Conservation (phyloP, 2,888 invertebrate genomes). For the Drosophila subsilvestris region DNA sequence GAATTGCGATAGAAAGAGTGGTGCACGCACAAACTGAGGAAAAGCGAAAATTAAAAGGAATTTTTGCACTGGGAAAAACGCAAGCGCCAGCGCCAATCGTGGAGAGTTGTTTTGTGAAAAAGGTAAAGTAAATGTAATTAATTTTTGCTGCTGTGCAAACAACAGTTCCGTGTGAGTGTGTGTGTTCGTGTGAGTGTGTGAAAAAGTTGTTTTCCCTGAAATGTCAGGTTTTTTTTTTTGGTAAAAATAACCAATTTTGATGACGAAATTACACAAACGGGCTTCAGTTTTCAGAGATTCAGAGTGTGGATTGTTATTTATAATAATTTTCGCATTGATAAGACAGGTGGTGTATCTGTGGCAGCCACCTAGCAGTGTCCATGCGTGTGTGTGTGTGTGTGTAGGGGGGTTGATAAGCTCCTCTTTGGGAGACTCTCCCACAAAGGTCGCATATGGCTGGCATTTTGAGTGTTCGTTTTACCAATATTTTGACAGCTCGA, state of each 20-base stretch:
- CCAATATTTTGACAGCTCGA: constrained; percentile 26
- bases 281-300: constrained; percentile 21
- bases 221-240: constrained; percentile 41
- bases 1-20: constrained; percentile 21
- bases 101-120: constrained; percentile 64
- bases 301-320: constrained; percentile 54
- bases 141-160: constrained; percentile 5
- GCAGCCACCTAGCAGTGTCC: neutral
- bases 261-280: constrained; percentile 63
- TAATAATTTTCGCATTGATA: constrained; percentile 67
- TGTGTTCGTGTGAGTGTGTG: constrained; percentile 36
- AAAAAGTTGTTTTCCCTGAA: constrained; percentile 76
- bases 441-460: constrained; percentile 65
- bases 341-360: constrained; percentile 28
- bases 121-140: constrained; percentile 63
- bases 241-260: constrained; percentile 62
- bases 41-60: constrained; percentile 54
- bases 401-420: constrained; percentile 52
- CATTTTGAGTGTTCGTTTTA: constrained; percentile 26
- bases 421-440: constrained; percentile 7
- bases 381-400: constrained; percentile 8
- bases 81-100: constrained; percentile 45
- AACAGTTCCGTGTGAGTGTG: constrained; percentile 19
- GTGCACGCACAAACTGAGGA: constrained; percentile 1
- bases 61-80: constrained; percentile 61